Conservation (phyloP, 2,888 invertebrate genomes). For the Calliphora vomitoria region DNA sequence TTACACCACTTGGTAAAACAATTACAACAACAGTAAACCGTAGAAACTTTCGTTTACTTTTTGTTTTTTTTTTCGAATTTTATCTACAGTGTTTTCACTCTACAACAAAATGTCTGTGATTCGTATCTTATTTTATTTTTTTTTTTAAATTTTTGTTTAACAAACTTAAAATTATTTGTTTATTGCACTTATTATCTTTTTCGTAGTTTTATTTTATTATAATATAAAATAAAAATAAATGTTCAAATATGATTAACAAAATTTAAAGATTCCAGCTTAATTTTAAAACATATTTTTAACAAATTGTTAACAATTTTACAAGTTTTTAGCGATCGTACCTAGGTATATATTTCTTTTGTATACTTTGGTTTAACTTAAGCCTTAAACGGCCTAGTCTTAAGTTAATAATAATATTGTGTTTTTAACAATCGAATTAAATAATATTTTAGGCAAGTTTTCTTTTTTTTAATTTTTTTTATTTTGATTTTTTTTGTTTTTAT, state of each 20-base stretch:
- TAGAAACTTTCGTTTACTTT: constrained; percentile 60
- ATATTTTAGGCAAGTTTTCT: constrained; percentile 9
- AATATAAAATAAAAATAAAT: constrained; percentile 23
- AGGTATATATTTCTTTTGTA: constrained; percentile 23
- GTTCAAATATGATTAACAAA: constrained; percentile 2
- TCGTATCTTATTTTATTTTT: constrained; percentile 28
- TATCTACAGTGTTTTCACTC: constrained; percentile 61
- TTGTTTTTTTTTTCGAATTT: constrained; percentile 32
- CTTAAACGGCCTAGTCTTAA: constrained; percentile 28
- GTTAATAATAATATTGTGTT: constrained; percentile 3
- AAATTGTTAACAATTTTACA: constrained; percentile 8
- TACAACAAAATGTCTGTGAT: constrained; percentile 35
- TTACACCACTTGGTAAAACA: constrained; percentile 34
- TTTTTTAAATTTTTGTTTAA: constrained; percentile 48
- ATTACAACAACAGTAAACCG: constrained; percentile 37
- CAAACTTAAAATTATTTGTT: constrained; percentile 62
- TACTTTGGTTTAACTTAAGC: constrained; percentile 29
- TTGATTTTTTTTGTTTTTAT: constrained; percentile 50
- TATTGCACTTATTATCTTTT: constrained; percentile 72
- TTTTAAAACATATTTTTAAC: constrained; percentile 17
- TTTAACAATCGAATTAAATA: constrained; percentile 19
- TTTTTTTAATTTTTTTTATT: not conserved
- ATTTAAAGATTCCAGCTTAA: not conserved
- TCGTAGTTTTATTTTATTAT: constrained; percentile 62
- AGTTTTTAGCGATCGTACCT: constrained; percentile 48